Evolutionary conservation across 2,797 vertebrate genomes (phyloP), one percentile per base, ranked within the genome.

Genomic region (Micromesistius poutassou): DNA sequence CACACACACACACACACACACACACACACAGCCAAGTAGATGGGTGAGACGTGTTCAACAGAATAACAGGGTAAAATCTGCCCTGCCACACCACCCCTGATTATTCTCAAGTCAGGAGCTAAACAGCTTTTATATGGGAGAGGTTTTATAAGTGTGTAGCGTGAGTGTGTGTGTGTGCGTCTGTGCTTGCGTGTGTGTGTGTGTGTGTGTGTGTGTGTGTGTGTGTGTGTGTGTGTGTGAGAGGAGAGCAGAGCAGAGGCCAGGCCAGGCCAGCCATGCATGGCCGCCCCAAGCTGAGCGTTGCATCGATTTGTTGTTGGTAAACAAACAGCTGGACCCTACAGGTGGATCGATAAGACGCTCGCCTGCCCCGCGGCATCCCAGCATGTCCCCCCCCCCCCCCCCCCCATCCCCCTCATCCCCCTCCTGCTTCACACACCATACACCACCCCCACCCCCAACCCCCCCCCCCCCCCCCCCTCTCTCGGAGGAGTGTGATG

Each of bases 281-380:
- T 71, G 75, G 82, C 80, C 9, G 70, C 85, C 87, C 80, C 90
- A 86, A 88, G 86, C 87, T 74, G 90, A 92, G 93, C 76, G 71
- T 83, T 78, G 80, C 88, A 95, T 95, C 84, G 94, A 95, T 93
- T 94, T 94, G 94, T 94, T 95, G 93, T 94, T 93, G 91, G 91
- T 94, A 93, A 95, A 94, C 93, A 94, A 93, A 92, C 92, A 92
- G 91, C 91, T 92, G 92, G 93, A 92, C 89, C 87, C 88, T 88
- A 90, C 89, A 91, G 89, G 90, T 90, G 89, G 89, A 94, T 95
- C 93, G 79, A 95, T 94, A 90, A 35, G 50, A 16, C 76, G 79
- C 85, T 90, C 82, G 89, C 86, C 85, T 79, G 87, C 85, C 87
- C 86, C 82, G 83, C 78, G 81, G 89, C 86, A 68, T 36, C 22